Evolutionary conservation across 2,797 vertebrate genomes (phyloP).

Genomic region (Eulemur rubriventer): DNA sequence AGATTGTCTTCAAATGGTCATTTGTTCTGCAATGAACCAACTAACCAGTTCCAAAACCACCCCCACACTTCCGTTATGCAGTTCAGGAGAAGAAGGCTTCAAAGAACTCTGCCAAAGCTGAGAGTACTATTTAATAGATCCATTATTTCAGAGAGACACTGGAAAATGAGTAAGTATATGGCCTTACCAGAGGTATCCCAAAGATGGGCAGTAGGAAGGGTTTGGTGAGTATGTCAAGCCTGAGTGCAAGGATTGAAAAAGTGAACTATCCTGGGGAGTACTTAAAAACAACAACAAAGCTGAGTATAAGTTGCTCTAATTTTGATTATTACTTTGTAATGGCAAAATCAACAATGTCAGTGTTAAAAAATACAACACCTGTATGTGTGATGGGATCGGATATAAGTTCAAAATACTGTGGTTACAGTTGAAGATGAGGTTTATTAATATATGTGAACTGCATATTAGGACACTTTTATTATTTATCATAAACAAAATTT

Average conservation of each 20-base stretch:
- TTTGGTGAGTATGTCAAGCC: not conserved
- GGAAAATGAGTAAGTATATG: not conserved
- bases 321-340: not conserved
- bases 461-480: not conserved
- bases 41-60: not conserved
- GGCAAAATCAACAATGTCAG: not conserved
- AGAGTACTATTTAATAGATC: not conserved
- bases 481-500: not conserved
- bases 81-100: not conserved
- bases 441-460: not conserved
- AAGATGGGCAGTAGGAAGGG: not conserved
- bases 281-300: no score
- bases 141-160: not conserved
- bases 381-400: not conserved
- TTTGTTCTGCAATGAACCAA: not conserved
- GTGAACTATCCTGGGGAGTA: no score
- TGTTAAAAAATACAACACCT: not conserved
- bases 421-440: not conserved
- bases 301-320: not conserved
- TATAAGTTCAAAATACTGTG: not conserved
- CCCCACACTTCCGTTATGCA: no score
- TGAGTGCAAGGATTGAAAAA: no score
- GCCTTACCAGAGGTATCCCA: not conserved
- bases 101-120: not conserved
- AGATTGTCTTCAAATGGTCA: not conserved